These are phyloP conservation scores for Drosophila helvetica DNA, from an alignment of 2,888 invertebrate genomes.

Conservation along the genomic window DNA sequence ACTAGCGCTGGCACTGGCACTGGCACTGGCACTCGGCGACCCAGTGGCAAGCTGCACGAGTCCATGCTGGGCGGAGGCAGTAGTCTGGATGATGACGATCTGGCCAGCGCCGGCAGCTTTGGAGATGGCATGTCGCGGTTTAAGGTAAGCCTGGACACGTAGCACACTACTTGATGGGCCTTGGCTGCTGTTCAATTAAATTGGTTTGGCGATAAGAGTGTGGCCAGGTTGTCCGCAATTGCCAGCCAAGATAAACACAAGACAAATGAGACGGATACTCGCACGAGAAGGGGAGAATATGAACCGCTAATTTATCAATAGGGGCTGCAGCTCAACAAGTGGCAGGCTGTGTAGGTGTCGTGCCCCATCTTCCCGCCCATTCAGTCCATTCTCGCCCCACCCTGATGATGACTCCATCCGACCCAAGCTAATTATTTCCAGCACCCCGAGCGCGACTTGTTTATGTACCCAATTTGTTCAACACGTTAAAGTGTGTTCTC, in stretches of 20 bases:
- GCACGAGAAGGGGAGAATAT: slow-evolving; percentile 4
- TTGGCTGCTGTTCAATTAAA: slow-evolving; percentile 50
- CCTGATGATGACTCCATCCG: background rate
- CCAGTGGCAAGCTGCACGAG: slow-evolving; percentile 65
- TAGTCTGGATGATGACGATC: slow-evolving; percentile 67
- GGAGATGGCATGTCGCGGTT: slow-evolving; percentile 64
- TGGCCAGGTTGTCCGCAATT: slow-evolving; percentile 38
- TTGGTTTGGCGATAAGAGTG: slow-evolving; percentile 42
- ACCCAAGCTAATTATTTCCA: slow-evolving; percentile 17
- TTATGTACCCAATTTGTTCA: slow-evolving; percentile 52
- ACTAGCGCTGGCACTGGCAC: too few relatives aligned
- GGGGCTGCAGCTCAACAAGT: slow-evolving; percentile 46
- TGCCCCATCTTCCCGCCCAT: background rate
- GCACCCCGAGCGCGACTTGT: slow-evolving; percentile 22
- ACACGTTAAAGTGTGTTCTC: slow-evolving; percentile 52
- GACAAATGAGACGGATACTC: slow-evolving; percentile 11
- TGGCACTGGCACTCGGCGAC: slow-evolving; percentile 47
- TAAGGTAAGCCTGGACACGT: slow-evolving; percentile 57
- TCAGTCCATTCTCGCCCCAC: slow-evolving; percentile 4
- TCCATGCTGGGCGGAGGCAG: slow-evolving; percentile 70
- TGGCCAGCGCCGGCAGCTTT: slow-evolving; percentile 65
- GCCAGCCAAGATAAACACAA: slow-evolving; percentile 19
- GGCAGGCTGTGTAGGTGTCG: background rate
- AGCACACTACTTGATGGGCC: background rate
- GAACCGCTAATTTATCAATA: slow-evolving; percentile 39